phyloP scores from a whole-genome alignment of 2,113 vertebrate species.

The Gnathonemus longibarbis region DNA sequence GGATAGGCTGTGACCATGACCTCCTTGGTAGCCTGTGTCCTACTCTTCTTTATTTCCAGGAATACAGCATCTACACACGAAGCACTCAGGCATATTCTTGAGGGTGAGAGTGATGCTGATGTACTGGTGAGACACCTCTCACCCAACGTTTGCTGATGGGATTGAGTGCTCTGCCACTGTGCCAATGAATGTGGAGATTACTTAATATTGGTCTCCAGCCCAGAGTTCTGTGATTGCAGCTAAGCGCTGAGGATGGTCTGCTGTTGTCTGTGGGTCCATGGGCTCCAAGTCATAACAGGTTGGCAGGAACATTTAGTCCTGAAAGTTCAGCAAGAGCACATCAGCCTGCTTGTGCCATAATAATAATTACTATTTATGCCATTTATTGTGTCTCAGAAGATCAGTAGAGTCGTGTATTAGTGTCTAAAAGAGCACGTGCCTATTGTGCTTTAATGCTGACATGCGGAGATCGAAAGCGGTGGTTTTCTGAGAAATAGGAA shows the following conservation, averaged over 20 bases:
- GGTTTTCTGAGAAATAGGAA: neutral
- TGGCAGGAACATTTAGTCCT: neutral
- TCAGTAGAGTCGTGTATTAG: neutral
- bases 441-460: neutral
- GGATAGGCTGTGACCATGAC: neutral
- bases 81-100: neutral
- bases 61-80: neutral
- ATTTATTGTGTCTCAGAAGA: neutral
- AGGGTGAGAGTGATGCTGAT: neutral
- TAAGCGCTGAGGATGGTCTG: neutral
- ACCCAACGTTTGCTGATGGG: neutral
- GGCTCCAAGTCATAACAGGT: neutral
- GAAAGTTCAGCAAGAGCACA: neutral
- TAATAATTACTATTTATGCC: neutral
- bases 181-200: neutral
- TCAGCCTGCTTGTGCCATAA: neutral
- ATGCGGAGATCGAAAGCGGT: neutral
- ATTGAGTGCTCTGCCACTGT: neutral
- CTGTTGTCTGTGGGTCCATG: neutral
- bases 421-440: neutral
- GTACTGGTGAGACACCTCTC: neutral
- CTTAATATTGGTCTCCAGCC: neutral
- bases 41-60: neutral
- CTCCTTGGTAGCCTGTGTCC: neutral
- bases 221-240: neutral